Evolutionary conservation across 2,888 invertebrate genomes (phyloP), one percentile per base, ranked within the genome.

Genomic region (Andricus quercusramuli): DNA sequence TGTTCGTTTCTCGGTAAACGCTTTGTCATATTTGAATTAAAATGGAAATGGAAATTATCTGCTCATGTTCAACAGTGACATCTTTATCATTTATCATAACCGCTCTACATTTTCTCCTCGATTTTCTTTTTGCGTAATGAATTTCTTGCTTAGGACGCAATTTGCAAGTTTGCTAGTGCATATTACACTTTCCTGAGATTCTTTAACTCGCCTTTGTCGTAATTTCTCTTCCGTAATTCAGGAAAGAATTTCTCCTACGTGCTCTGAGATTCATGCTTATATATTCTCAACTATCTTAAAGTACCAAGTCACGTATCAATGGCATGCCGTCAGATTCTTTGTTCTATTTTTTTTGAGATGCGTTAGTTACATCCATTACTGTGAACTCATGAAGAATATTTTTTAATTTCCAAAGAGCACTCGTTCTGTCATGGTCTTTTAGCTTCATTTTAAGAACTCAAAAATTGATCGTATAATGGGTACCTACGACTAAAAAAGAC

Each of bases 291-390:
- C 32, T 32, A 74, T 56, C 51, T 74, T 74, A 56, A 74, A 74
- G 32, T 74, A 56, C 74, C 74, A 56, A 74, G 74, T 74, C 74
- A 74, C 74, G 74, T 74, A 74, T 74, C 32, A 74, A 74, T 74
- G 74, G 74, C 51, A 74, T 56, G 51, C 56, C 51, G 74, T 74
- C 74, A 74, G 74, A 74, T 74, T 74, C 51, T 56, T 56, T 74
- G 25, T 74, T 74, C 74, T 74, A 74, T 74, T 74, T 74, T 56
- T 74, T 74, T 32, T 32, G 51, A 74, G 62, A 62, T 25, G 62
- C 22, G 22, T 62, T 74, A 74, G 74, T 74, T 74, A 56, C 74
- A 74, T 56, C 56, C 13, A 74, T 74, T 74, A 74, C 74, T 51
- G 47, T 70, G 51, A 70, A 29, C 20, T 70, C 51, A 29, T 29